These are phyloP conservation scores for Aspidoscelis tigris DNA, from an alignment of 2,113 vertebrate genomes.

Conservation along the genomic window DNA sequence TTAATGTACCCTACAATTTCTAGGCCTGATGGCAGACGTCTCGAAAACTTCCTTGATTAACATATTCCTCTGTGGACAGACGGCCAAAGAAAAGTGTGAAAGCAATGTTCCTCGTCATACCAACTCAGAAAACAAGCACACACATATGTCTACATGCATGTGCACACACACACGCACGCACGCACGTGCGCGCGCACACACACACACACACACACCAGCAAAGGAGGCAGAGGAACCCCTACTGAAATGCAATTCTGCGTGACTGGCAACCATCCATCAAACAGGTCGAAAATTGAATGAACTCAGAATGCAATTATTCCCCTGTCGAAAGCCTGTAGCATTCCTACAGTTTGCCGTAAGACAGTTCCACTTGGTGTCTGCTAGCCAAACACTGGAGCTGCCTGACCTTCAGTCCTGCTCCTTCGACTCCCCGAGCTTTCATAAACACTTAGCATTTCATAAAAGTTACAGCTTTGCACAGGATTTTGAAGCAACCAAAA, in stretches of 20 bases:
- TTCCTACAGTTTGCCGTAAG: constrained; percentile 69
- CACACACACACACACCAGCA: background rate
- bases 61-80: constrained; percentile 34
- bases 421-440: constrained; percentile 69
- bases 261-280: constrained; percentile 60
- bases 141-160: too few relatives aligned
- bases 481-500: constrained; percentile 66
- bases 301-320: constrained; percentile 65
- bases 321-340: constrained; percentile 45
- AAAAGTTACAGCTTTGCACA: constrained; percentile 74
- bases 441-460: constrained; percentile 78
- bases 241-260: constrained; percentile 53
- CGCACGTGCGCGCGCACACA: background rate
- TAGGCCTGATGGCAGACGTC: constrained; percentile 34
- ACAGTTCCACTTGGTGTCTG: constrained; percentile 28
- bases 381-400: constrained; percentile 22
- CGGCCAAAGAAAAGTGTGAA: constrained; percentile 61
- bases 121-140: constrained; percentile 28
- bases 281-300: constrained; percentile 69
- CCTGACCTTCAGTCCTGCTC: constrained; percentile 39
- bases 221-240: constrained; percentile 9
- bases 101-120: constrained; percentile 55
- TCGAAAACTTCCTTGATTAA: constrained; percentile 47
- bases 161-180: too few relatives aligned
- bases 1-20: constrained; percentile 29